A percentile compares a stretch with the other conserved stretches of the same genome.
Conservation (phyloP, 2,797 vertebrate genomes). For the Acipenser oxyrinchus region DNA sequence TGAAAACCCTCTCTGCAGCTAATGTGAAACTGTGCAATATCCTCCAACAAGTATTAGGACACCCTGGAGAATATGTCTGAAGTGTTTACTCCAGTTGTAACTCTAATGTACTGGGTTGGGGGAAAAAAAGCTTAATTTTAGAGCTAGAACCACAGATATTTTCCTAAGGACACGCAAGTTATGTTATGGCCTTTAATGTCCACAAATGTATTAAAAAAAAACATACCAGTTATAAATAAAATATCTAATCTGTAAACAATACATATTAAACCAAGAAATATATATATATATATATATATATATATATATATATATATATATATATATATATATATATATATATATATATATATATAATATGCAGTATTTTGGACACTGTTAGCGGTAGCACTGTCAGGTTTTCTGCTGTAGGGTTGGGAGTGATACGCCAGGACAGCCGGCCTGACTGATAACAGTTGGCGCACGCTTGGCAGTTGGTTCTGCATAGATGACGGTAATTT, state of each 20-base stretch:
- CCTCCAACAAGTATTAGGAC: too few species aligned
- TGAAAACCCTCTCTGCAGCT: neutral
- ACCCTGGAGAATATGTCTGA: too few species aligned
- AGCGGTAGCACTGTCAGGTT: too few species aligned
- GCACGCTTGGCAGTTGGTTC: neutral
- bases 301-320: neutral
- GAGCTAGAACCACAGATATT: too few species aligned
- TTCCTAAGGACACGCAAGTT: too few species aligned
- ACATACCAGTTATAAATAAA: neutral
- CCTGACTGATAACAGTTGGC: too few species aligned
- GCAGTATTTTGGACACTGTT: neutral
- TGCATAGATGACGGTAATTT: slow-evolving; percentile 20
- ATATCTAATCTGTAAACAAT: neutral
- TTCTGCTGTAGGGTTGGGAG: too few species aligned
- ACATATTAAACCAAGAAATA: neutral
- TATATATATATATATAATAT: slow-evolving; percentile 11
- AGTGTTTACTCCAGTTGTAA: too few species aligned
- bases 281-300: neutral
- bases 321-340: neutral
- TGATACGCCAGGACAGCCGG: too few species aligned
- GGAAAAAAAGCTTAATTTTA: too few species aligned
- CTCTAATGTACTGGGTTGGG: too few species aligned
- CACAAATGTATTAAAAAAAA: neutral
- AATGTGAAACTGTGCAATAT: neutral
- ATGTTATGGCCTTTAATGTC: neutral